Conservation (phyloP, 1,140 invertebrate species). For the Holotrichia oblita region DNA sequence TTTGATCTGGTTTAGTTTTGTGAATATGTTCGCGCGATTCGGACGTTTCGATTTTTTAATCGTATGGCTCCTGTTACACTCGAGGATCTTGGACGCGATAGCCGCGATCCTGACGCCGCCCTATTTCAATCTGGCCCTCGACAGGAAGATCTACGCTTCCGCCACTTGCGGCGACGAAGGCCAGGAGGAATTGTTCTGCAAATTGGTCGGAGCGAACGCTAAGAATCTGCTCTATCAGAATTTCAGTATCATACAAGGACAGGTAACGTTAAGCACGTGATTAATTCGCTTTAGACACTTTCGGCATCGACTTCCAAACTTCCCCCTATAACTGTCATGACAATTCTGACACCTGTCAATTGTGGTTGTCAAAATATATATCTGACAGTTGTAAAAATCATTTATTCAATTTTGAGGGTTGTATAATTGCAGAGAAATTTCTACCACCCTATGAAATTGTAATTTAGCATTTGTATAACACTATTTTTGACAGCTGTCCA, state of each 20-base stretch:
- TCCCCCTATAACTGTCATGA: too few species aligned
- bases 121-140: slow-evolving; percentile 93
- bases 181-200: slow-evolving; percentile 90
- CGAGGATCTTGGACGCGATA: not conserved
- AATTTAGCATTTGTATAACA: too few species aligned
- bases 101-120: slow-evolving; percentile 80
- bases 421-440: too few species aligned
- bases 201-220: slow-evolving; percentile 88
- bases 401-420: too few species aligned
- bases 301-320: too few species aligned
- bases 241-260: slow-evolving; percentile 85
- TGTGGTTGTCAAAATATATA: too few species aligned
- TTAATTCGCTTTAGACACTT: too few species aligned
- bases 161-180: slow-evolving; percentile 90
- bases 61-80: not conserved
- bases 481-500: too few species aligned
- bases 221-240: slow-evolving; percentile 75
- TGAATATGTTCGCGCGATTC: not conserved
- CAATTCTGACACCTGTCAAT: too few species aligned
- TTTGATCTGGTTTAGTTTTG: not conserved
- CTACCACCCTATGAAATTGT: too few species aligned
- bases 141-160: slow-evolving; percentile 86
- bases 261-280: too few species aligned
- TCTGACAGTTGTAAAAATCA: too few species aligned
- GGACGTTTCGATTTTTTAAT: not conserved